Percentiles rank a stretch among this genome's conserved stretches.
Evolutionary conservation across 1,140 invertebrate genomes (phyloP).

Genomic region (Oryctes rhinoceros): DNA sequence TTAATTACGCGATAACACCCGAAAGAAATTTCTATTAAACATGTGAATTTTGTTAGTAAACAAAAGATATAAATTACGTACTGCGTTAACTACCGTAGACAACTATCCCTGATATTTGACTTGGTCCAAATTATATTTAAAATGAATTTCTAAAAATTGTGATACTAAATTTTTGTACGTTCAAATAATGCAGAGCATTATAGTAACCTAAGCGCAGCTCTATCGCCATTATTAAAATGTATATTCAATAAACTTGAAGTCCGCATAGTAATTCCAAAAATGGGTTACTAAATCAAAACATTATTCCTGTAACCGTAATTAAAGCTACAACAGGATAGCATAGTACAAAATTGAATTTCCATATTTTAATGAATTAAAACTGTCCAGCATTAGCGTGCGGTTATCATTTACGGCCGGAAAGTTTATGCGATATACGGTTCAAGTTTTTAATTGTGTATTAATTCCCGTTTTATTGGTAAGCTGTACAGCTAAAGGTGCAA

Average conservation of each 20-base stretch:
- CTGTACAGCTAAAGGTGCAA: background rate
- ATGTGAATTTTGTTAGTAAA: no score
- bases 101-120: no score
- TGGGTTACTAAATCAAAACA: background rate
- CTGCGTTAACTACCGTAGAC: no score
- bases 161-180: no score
- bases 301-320: background rate
- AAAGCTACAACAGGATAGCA: background rate
- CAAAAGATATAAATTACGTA: no score
- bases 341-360: conserved; percentile 5
- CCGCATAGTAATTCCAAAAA: background rate
- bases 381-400: background rate
- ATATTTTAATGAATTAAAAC: conserved; percentile 9
- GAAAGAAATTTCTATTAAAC: no score
- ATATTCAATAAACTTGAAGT: background rate
- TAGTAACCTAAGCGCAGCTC: no score
- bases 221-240: no score
- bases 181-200: no score
- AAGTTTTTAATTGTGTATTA: conserved; percentile 9
- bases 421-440: background rate
- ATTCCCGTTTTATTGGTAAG: background rate
- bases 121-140: no score
- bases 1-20: no score
- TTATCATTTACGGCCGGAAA: background rate
- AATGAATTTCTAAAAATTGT: no score